Evolutionary conservation across 2,797 vertebrate genomes (phyloP).

Genomic region (Erpetoichthys calabaricus): DNA sequence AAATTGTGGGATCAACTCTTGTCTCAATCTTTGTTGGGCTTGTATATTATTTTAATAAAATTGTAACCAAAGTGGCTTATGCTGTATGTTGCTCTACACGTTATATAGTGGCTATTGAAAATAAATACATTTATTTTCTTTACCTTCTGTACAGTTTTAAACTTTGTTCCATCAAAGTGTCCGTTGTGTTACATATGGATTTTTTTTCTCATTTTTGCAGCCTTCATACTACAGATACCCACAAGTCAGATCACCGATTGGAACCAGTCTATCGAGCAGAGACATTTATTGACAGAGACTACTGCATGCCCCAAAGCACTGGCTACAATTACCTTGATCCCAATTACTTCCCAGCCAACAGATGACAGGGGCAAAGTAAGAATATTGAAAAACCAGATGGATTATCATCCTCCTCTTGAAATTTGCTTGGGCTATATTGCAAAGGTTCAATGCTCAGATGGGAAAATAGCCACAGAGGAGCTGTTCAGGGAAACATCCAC

Average conservation of each 20-base stretch:
- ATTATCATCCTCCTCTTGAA: constrained; percentile 49
- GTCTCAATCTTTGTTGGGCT: too few relatives aligned
- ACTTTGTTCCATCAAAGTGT: too few relatives aligned
- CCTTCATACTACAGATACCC: constrained; percentile 83
- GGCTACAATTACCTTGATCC: constrained; percentile 98
- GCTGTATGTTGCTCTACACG: too few relatives aligned
- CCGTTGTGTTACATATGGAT: too few relatives aligned
- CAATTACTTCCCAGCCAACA: constrained; percentile 98
- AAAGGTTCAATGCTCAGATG: constrained; percentile 63
- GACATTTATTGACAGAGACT: constrained; percentile 95
- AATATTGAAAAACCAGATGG: constrained; percentile 34
- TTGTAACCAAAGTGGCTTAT: too few relatives aligned
- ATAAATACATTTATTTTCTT: too few relatives aligned
- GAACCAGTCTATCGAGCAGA: constrained; percentile 79
- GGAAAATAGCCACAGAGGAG: constrained; percentile 47
- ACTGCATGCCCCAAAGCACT: constrained; percentile 84
- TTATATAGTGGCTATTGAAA: too few relatives aligned
- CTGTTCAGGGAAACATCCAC: constrained; percentile 27
- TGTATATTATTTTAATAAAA: too few relatives aligned
- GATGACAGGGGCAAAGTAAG: constrained; percentile 75
- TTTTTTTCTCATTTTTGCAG: constrained; percentile 34
- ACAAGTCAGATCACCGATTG: constrained; percentile 83
- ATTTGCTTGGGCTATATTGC: constrained; percentile 72
- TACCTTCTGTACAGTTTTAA: too few relatives aligned
- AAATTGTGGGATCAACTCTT: too few relatives aligned